Evolutionary conservation across 2,888 invertebrate genomes (phyloP), one percentile per base, ranked within the genome.

Genomic region (Cephus rjabovi): DNA sequence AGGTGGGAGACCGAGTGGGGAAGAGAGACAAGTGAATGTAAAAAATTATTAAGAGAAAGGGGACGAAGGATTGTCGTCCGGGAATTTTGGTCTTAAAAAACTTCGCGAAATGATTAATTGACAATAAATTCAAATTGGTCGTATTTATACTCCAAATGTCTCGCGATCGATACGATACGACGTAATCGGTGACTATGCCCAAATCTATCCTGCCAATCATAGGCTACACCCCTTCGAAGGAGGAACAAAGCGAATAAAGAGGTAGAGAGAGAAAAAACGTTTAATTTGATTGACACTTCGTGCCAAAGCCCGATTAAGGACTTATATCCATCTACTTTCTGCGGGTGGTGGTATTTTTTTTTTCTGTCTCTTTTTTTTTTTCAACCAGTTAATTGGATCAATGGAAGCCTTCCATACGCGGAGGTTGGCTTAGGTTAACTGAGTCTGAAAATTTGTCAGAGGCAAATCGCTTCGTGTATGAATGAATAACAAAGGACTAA

Each of bases 241-340:
- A 56, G 23, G 23, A 56, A 56, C 23, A 6, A 56, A 56, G 40
- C 40, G 40, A 56, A 6, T 1, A 56, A 56, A 23, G 40, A 56
- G 40, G 9, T 0, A 56, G 40, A 56, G 6, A 56, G 40, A 56
- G 71, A 33, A 15, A 71, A 71, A 71, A 33, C 71, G 71, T 71
- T 71, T 71, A 71, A 33, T 71, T 33, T 33, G 71, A 71, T 71
- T 33, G 71, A 56, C 71, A 33, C 33, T 71, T 31, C 71, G 71
- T 71, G 71, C 31, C 31, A 71, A 33, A 71, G 71, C 31, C 31
- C 31, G 71, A 31, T 56, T 56, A 56, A 56, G 40, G 40, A 56
- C 23, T 56, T 56, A 56, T 56, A 56, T 56, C 15, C 40, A 23
- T 56, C 40, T 6, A 56, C 23, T 15, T 23, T 56, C 23, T 23